These are phyloP conservation scores for Macroglossus sobrinus DNA, from an alignment of 2,113 vertebrate genomes.

Conservation along the genomic window DNA sequence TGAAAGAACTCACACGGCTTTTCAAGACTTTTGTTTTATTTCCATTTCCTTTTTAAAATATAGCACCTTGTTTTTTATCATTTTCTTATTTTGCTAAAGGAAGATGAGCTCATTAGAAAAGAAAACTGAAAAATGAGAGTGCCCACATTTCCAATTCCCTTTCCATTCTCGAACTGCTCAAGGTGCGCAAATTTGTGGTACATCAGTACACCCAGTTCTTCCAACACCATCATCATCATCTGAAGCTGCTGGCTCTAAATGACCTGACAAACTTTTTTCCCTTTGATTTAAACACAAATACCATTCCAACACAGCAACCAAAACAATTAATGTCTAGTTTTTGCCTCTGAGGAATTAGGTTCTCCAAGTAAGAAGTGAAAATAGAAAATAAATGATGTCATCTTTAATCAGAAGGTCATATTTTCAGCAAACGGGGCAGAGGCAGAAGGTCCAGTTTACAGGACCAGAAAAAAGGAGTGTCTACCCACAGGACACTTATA, in stretches of 20 bases:
- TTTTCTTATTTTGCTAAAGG: constrained; percentile 26
- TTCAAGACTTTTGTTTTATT: constrained; percentile 46
- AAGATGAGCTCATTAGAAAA: not conserved
- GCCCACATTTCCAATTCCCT: not conserved
- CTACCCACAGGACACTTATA: constrained; percentile 34
- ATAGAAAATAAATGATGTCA: not conserved
- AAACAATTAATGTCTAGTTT: constrained; percentile 15
- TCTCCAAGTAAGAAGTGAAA: constrained; percentile 46
- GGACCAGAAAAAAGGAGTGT: constrained; percentile 32
- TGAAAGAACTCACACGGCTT: constrained; percentile 52
- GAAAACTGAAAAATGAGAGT: not conserved
- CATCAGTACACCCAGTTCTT: not conserved
- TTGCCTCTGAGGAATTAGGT: not conserved
- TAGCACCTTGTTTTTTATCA: not conserved
- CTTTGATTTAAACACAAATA: constrained; percentile 57
- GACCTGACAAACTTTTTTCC: not conserved
- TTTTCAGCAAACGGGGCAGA: constrained; percentile 32
- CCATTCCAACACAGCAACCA: constrained; percentile 31
- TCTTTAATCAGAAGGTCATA: constrained; percentile 14
- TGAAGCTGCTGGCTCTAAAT: not conserved
- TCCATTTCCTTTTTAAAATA: constrained; percentile 48
- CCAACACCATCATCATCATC: not conserved
- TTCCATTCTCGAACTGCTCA: not conserved
- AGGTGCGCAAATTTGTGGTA: not conserved
- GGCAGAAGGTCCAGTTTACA: not conserved